Base-by-base conservation (phyloP, 2,888 invertebrate genomes). In the Allolobophora icterica region DNA sequence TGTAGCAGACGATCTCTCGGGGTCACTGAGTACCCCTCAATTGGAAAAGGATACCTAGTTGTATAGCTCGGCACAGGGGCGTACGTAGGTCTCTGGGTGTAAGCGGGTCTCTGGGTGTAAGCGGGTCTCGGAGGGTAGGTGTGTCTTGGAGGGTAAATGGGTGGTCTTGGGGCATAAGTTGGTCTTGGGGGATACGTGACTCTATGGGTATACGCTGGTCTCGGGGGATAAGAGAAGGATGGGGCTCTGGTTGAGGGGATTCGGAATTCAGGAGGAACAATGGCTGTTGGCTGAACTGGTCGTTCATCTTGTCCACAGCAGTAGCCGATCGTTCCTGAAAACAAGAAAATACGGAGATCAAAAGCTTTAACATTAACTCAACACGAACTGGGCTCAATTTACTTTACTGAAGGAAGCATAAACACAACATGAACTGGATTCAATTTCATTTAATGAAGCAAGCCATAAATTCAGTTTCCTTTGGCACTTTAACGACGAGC, bases 251-350 rank as follows among this genome's bases (percentile, higher is more conserved):
- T 71, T n/a, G 71, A 71, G 8, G 30, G n/a, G 24, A 58, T 24
- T 30, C n/a, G 71, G n/a, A 71, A 30, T 71, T 71, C 35, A 34
- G 33, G 87, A 13, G 34, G 87, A 24, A 33, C 8, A 38, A 19
- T 15, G 15, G 21, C 34, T 87, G 87, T 34, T 6, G 87, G 87
- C 34, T 34, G 87, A 17, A 87, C 38, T 19, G 30, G 35, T 34
- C 21, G 35, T 35, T 87, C 87, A 4, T 38, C 87, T 21, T 0
- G 0, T 35, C 87, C 87, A 34, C 87, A 87, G 34, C 87, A 87
- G 87, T 87, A 87, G 34, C 87, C 87, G 38, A 87, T 35, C 34
- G 87, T 87, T 35, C 87, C 87, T 87, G 87, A 87, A 87, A 87
- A 35, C 3, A 34, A 87, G 21, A 35, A 87, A 34, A 34, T 24